Evolutionary conservation across 2,113 vertebrate species (phyloP), one percentile per base, ranked within the genome.

Genomic region (Amazona vittata): DNA sequence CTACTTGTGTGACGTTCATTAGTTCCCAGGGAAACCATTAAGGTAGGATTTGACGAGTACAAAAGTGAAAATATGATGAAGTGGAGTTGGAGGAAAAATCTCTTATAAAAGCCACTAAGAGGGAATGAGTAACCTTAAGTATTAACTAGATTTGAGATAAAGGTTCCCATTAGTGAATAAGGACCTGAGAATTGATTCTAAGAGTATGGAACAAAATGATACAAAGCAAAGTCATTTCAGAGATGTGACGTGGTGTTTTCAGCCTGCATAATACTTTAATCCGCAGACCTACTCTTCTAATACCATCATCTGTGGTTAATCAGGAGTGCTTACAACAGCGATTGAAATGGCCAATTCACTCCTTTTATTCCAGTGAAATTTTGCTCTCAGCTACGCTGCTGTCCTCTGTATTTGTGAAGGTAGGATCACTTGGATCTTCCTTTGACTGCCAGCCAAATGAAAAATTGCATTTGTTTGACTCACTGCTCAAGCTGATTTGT

Each of bases 201-300:
- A 86, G 50, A 70, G 28, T 46, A 39, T 21, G n/a, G 25, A 24
- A 86, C 88, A 80, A 74, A 96, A 75, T 70, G 29, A 79, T 67
- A 53, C 28, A 81, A 80, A 88, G 81, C 50, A 62, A 83, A 85
- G 75, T 93, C 65, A 94, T 95, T 89, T 88, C 69, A 91, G 87
- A 69, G 76, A 63, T 78, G 79, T 86, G 82, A 80, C 5, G 9
- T 68, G n/a, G 12, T 88, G 82, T 93, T 94, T 93, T 90, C 88
- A 86, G 68, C 64, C 83, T 83, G 28, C 60, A 46, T 93, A 81
- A 88, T 95, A 81, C 85, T 92, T 90, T 90, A 96, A 90, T 94
- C 92, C 93, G 78, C 88, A 92, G 80, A 68, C 68, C 76, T 44
- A 33, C 83, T 89, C 7, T 83, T 90, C 85, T 81, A 47, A 86